Evolutionary conservation across 2,113 vertebrate genomes (phyloP).

Genomic region (Litocranius walleri): DNA sequence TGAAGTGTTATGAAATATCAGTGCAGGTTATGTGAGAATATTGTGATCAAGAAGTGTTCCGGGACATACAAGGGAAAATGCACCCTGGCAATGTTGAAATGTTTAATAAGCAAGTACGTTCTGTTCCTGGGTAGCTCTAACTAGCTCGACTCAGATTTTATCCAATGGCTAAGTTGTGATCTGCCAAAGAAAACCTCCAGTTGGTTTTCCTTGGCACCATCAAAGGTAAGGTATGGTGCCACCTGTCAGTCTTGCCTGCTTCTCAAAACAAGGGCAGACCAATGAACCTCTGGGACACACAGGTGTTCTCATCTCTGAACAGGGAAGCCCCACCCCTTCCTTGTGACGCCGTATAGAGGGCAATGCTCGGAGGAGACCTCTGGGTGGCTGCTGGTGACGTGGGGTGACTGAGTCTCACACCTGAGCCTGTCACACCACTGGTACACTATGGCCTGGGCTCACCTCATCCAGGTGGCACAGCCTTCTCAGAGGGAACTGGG

Average conservation of each 20-base stretch:
- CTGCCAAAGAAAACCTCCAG: not conserved
- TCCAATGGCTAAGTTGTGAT: not conserved
- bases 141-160: not conserved
- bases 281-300: accelerated
- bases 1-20: not conserved
- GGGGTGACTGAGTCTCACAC: not conserved
- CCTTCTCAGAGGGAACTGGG: not conserved
- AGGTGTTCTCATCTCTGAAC: not conserved
- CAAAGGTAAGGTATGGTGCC: not conserved
- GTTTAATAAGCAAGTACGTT: not conserved
- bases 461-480: not conserved
- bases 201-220: not conserved
- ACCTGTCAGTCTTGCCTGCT: not conserved
- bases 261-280: not conserved
- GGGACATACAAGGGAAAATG: not conserved
- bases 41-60: not conserved
- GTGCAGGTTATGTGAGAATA: accelerated
- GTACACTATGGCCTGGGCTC: accelerated
- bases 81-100: not conserved
- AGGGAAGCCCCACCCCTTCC: not conserved
- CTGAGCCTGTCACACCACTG: not conserved
- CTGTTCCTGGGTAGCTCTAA: not conserved
- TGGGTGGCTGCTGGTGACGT: not conserved
- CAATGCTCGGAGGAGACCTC: not conserved
- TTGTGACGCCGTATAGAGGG: not conserved